Conservation (phyloP, 2,888 invertebrate genomes). For the Eurytoma californica region DNA sequence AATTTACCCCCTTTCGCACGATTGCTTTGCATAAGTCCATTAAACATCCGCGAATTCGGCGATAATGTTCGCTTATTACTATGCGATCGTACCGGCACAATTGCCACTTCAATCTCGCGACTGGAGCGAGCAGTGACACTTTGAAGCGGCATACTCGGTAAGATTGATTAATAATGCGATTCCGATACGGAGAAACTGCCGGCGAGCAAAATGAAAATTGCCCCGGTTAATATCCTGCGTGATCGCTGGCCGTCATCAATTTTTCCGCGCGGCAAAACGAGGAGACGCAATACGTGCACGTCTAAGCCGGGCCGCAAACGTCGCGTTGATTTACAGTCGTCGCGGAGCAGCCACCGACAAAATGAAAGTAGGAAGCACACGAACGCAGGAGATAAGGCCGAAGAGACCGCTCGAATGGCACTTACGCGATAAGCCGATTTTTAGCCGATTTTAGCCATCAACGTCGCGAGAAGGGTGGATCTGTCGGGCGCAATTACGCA, state of each 20-base stretch:
- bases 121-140: too few relatives aligned
- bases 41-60: too few relatives aligned
- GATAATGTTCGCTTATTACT: too few relatives aligned
- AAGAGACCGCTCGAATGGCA: neutral
- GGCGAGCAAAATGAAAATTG: conserved; percentile 20
- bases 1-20: too few relatives aligned
- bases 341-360: neutral
- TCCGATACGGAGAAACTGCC: neutral
- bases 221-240: conserved; percentile 26
- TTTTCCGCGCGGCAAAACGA: neutral
- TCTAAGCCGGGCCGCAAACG: neutral
- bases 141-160: neutral
- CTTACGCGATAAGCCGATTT: conserved; percentile 22
- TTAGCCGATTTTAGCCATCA: conserved; percentile 18
- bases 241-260: conserved; percentile 32
- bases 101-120: too few relatives aligned
- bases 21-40: too few relatives aligned
- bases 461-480: neutral
- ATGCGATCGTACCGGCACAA: too few relatives aligned
- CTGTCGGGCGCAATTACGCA: too few relatives aligned
- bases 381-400: neutral
- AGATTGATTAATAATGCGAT: conserved; percentile 25
- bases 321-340: conserved; percentile 10
- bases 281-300: neutral
- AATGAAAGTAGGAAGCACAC: neutral